Base-by-base conservation (phyloP, 1,140 invertebrate genomes). In the Heliconius hewitsoni region DNA sequence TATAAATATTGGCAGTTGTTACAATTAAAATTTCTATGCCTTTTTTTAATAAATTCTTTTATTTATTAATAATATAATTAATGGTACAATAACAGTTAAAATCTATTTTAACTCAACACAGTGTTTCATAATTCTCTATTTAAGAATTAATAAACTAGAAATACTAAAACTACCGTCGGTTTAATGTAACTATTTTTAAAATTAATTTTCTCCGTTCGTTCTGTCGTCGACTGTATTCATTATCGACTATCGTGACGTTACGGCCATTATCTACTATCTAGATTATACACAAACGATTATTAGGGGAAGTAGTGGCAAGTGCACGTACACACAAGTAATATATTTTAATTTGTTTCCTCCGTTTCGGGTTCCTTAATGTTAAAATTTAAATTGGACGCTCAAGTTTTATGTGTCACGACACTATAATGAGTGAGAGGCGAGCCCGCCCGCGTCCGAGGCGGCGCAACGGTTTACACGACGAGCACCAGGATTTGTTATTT, bases 401-500 rank as follows among this genome's bases (percentile, higher is more conserved):
- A 66, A 66, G 60, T 66, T 66, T 66, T 85, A 87, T 88, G 85
- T 86, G 82, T 73, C 60, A 27, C 60, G 60, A 66, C 74, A 79
- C 52, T 78, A 89, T 71, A 76, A 91, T 93, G 91, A 91, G 85
- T 81, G 88, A 83, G 72, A 91, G 81, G 82, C 86, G 83, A 79
- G 79, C 82, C 74, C 89, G 90, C 79, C 86, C 90, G 76, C 88
- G 92, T 78, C 89, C 90, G 77, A 87, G 90, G 34, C 87, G 91
- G 75, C 92, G 93, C 73, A 89, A 92, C 84, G 89, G 92, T 66
- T 83, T 90, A 55, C 83, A 86, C 73, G 89, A 93, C 55, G 91
- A 90, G 73, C 87, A 90, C 37, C 93, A 94, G 84, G 94, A 94
- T 80, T 85, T 95, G 75, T 87, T 95, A 16, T 88, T 92, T 71